Percentiles rank a stretch among this genome's conserved stretches.
Conservation (phyloP, 1,140 invertebrate genomes). For the Trichomalopsis sarcophagae region DNA sequence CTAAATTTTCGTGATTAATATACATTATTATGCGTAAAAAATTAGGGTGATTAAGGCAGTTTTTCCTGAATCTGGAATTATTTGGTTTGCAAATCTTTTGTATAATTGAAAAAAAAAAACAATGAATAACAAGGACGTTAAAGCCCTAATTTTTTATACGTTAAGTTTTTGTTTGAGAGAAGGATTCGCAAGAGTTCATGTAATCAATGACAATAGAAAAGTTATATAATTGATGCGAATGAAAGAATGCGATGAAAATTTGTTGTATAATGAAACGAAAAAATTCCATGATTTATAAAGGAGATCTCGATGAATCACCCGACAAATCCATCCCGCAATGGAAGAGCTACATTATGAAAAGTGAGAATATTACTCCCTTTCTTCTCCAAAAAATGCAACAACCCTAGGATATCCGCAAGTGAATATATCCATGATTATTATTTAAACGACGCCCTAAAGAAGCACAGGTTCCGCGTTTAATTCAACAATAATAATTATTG, state of each 20-base stretch:
- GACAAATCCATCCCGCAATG: neutral
- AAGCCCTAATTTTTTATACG: neutral
- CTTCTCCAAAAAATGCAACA: neutral
- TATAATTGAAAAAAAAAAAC: no score
- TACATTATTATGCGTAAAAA: neutral
- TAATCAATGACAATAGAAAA: neutral
- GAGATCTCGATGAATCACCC: neutral
- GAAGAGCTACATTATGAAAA: constrained; percentile 39
- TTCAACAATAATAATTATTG: no score
- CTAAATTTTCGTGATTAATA: neutral
- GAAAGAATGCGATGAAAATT: neutral
- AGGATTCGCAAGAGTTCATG: neutral
- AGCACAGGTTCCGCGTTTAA: neutral
- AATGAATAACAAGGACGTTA: no score
- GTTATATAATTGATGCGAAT: neutral
- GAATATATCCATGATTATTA: neutral
- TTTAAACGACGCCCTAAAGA: neutral
- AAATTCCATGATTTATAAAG: constrained; percentile 1
- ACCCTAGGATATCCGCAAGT: neutral
- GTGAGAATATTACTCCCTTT: constrained; percentile 21
- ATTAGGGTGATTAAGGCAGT: constrained; percentile 3
- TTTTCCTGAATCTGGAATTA: neutral
- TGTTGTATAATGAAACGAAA: neutral
- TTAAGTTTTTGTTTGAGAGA: neutral
- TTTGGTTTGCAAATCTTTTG: neutral